Evolutionary conservation across 2,797 vertebrate genomes (phyloP).

Genomic region (Synaphobranchus kaupii): DNA sequence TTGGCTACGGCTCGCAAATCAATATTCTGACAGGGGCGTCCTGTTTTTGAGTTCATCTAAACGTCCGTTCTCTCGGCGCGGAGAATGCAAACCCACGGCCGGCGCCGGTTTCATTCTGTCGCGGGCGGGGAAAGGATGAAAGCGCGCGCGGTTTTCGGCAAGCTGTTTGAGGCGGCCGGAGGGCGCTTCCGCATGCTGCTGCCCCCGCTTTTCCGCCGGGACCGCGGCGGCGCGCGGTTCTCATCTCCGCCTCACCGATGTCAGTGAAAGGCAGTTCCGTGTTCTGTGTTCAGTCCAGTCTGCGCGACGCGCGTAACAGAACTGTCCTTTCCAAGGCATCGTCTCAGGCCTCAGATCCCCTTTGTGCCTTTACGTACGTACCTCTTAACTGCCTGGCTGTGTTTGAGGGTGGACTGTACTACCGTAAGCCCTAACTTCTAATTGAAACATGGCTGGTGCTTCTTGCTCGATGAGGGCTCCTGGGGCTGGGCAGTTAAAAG

Average conservation of each 20-base stretch:
- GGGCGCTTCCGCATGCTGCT: conserved; percentile 22
- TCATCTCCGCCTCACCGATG: conserved; percentile 17
- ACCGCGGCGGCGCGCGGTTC: neutral
- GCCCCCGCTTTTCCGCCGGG: neutral
- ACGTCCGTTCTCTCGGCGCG: neutral
- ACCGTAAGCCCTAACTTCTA: neutral
- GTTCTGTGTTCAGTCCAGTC: neutral
- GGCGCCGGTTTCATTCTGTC: conserved; percentile 13
- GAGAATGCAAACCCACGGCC: neutral
- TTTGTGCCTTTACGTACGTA: neutral
- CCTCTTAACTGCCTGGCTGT: conserved; percentile 14
- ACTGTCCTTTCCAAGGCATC: conserved; percentile 24
- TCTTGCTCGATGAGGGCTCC: neutral
- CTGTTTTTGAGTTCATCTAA: neutral
- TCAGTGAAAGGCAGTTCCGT: conserved; percentile 7
- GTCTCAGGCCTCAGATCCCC: neutral
- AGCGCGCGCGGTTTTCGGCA: neutral
- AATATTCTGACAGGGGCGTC: neutral
- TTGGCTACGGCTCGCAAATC: neutral
- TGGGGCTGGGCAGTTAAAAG: conserved; percentile 1
- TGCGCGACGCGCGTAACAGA: neutral
- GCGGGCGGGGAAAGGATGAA: neutral
- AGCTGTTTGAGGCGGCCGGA: neutral
- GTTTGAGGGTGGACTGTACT: neutral
- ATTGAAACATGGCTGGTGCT: conserved; percentile 1